Base-by-base conservation (phyloP, 2,113 vertebrate genomes). In the Marmota monax region DNA sequence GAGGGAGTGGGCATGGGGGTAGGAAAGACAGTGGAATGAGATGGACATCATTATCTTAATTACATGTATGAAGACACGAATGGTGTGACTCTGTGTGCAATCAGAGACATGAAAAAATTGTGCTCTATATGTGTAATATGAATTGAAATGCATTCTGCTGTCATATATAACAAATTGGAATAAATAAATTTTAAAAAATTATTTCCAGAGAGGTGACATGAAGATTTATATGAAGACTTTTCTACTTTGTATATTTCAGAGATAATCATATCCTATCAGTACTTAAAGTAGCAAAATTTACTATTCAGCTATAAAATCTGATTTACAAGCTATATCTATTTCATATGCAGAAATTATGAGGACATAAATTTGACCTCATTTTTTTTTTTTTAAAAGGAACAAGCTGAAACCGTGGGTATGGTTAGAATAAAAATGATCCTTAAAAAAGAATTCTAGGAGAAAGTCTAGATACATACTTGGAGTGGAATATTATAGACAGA, bases 371-470 rank as follows among this genome's bases (percentile, higher is more conserved):
- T 84, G 82, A 96, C 17, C 88, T 76, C 53, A 67, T 58, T 22
- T 56, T 39, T 56, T 39, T 39, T 82, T 85, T 69, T 76, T 10
- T 11, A 51, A 72, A 69, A 78, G 14, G 1, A 86, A 18, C 56
- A 85, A 92, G 25, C 22, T 84, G 29, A 32, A 58, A 18, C 0
- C 0, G 74, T 51, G 3, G 18, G 11, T 84, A 73, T 61, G 39
- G 45, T 72, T 70, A 94, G 42, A 95, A 95, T 94, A 76, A 92
- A 95, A 95, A 86, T 34, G 22, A 48, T 22, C 27, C 63, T 70
- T 79, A 37, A 78, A 91, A 87, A 58, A 96, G 20, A 37, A 92
- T 39, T 79, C 39, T 63, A 37, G 16, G 78, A 90, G 56, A 39
- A 92, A 90, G 70, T 63, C n/a, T 65, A 58, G 85, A 72, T 32